These are phyloP conservation scores for Sipha maydis DNA, from an alignment of 2,888 invertebrate genomes.

Conservation along the genomic window DNA sequence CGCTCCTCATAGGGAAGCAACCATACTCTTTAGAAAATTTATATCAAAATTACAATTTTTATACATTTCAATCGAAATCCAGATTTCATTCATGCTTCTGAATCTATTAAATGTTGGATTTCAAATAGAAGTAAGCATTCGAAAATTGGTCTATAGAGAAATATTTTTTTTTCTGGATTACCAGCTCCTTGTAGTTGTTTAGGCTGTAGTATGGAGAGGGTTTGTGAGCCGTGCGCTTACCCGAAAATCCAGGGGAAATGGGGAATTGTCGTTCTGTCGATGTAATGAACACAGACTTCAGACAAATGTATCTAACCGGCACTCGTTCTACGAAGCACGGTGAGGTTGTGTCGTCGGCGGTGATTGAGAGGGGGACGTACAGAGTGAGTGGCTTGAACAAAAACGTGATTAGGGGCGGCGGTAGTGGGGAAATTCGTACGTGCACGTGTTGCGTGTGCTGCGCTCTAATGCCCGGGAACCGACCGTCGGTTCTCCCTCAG, in stretches of 20 bases:
- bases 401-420: not conserved
- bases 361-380: not conserved
- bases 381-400: not conserved
- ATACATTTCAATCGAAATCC: no score
- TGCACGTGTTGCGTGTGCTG: slow-evolving; percentile 61
- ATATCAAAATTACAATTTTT: no score
- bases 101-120: no score
- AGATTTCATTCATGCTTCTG: no score
- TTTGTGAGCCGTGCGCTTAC: no score
- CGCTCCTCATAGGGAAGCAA: no score
- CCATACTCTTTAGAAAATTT: no score
- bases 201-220: no score
- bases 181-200: no score
- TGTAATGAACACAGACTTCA: not conserved
- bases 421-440: slow-evolving; percentile 19
- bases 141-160: no score
- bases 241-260: not conserved
- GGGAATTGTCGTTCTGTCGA: not conserved
- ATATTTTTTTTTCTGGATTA: no score
- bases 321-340: not conserved
- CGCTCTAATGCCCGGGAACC: slow-evolving; percentile 58
- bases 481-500: slow-evolving; percentile 28
- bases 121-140: no score
- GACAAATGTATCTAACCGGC: not conserved
- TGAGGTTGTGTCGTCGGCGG: not conserved